Conservation (phyloP, 2,113 vertebrate species). For the Abramis brama region DNA sequence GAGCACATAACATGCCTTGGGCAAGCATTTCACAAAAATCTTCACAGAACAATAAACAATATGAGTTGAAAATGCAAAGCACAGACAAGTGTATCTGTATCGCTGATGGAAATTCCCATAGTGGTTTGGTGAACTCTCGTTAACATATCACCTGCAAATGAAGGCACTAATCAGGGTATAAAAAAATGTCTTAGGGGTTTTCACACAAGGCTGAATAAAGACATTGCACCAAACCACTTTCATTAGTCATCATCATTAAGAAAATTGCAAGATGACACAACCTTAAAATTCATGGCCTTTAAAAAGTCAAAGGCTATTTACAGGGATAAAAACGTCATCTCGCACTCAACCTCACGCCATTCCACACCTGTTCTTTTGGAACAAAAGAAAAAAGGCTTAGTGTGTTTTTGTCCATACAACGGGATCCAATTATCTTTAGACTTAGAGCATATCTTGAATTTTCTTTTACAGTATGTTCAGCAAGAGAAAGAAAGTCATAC, state of each 20-base stretch:
- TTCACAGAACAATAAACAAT: conserved; percentile 35
- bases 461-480: background rate
- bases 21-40: conserved; percentile 47
- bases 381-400: background rate
- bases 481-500: background rate
- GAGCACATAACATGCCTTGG: conserved; percentile 51
- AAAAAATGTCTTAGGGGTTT: conserved; percentile 49
- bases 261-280: conserved; percentile 2
- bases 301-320: background rate
- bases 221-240: background rate
- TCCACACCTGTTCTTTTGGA: background rate
- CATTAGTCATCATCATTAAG: conserved; percentile 42
- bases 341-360: background rate
- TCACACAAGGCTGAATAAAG: conserved; percentile 43
- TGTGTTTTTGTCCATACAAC: background rate
- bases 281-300: background rate
- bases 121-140: conserved; percentile 31
- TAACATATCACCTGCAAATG: conserved; percentile 42
- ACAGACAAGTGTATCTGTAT: conserved; percentile 49
- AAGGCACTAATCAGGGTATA: conserved; percentile 54
- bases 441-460: background rate
- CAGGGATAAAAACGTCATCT: background rate
- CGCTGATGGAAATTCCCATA: conserved; percentile 57
- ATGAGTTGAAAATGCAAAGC: conserved; percentile 39
- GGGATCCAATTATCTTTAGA: background rate